Conservation (phyloP, 53 echinoderm and acorn worm species). For the Luidia sarsii region DNA sequence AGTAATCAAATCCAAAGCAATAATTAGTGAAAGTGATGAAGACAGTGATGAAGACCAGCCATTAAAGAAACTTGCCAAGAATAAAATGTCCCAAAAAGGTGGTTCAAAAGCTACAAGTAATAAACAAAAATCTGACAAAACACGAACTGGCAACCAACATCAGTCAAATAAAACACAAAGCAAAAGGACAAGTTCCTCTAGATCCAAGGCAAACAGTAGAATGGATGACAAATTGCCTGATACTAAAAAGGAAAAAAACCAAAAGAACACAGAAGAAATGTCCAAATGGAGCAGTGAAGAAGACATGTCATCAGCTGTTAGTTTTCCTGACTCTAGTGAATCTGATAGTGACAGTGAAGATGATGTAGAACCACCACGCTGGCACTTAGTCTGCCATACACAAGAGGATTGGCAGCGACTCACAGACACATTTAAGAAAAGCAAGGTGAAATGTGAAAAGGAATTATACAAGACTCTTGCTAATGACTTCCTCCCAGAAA, state of each 20-base stretch:
- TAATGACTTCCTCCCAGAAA: slow-evolving; percentile 89
- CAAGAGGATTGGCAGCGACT: slow-evolving; percentile 81
- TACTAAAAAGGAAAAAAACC: slow-evolving; percentile 8
- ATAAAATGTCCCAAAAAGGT: background rate
- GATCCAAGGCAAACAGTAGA: background rate
- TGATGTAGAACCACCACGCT: slow-evolving; percentile 58
- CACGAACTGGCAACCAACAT: background rate
- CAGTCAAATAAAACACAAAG: background rate
- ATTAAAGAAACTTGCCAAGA: slow-evolving; percentile 34
- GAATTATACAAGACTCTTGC: slow-evolving; percentile 80
- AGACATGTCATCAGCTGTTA: slow-evolving; percentile 29
- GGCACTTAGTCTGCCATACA: slow-evolving; percentile 71
- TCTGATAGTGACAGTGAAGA: slow-evolving; percentile 69
- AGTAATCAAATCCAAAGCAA: slow-evolving; percentile 56
- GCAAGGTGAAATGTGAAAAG: slow-evolving; percentile 76
- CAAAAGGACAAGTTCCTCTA: background rate
- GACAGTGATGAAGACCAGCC: slow-evolving; percentile 59
- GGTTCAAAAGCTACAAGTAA: background rate
- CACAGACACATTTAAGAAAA: slow-evolving; percentile 80
- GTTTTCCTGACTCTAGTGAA: slow-evolving; percentile 55
- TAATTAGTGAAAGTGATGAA: slow-evolving; percentile 65
- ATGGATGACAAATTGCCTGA: background rate
- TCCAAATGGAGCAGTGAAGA: slow-evolving; percentile 10
- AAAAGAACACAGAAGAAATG: background rate
- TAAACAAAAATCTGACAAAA: slow-evolving; percentile 30